phyloP scores from a whole-genome alignment of 2,113 vertebrate species.

The Colaptes auratus region DNA sequence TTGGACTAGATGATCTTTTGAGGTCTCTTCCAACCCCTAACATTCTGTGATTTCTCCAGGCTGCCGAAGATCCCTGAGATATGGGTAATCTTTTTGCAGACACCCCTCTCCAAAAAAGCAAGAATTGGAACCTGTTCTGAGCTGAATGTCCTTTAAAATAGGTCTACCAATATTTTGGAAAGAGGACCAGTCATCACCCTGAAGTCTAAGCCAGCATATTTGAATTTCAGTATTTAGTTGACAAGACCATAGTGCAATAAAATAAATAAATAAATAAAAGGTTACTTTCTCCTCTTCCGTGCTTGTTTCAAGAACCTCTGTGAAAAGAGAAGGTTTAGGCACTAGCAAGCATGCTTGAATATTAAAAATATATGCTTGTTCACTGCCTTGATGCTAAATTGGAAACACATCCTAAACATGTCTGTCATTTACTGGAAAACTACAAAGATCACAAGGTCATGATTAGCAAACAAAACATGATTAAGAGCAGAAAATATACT shows the following conservation, averaged over 20 bases:
- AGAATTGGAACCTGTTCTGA: not conserved
- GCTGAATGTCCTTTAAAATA: not conserved
- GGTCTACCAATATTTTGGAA: not conserved
- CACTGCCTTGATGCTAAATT: not conserved
- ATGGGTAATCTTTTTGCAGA: not conserved
- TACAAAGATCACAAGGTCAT: not conserved
- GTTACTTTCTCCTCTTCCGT: not conserved
- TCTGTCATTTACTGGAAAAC: not conserved
- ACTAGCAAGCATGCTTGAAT: not conserved
- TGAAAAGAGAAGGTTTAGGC: not conserved
- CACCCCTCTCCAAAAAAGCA: not conserved
- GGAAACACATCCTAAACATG: not conserved
- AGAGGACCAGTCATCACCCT: not conserved
- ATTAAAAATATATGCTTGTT: not conserved
- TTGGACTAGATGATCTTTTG: too few species aligned
- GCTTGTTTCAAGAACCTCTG: not conserved
- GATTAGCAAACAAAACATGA: slow-evolving; percentile 6
- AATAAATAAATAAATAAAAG: not conserved
- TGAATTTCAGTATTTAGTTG: not conserved
- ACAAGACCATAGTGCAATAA: not conserved
- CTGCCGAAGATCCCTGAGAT: not conserved
- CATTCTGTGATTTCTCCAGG: not conserved
- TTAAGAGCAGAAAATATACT: not conserved
- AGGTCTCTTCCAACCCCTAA: too few species aligned
- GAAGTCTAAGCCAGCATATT: not conserved